phyloP scores from a whole-genome alignment of 2,888 invertebrate genomes.

The Metalampra italica region DNA sequence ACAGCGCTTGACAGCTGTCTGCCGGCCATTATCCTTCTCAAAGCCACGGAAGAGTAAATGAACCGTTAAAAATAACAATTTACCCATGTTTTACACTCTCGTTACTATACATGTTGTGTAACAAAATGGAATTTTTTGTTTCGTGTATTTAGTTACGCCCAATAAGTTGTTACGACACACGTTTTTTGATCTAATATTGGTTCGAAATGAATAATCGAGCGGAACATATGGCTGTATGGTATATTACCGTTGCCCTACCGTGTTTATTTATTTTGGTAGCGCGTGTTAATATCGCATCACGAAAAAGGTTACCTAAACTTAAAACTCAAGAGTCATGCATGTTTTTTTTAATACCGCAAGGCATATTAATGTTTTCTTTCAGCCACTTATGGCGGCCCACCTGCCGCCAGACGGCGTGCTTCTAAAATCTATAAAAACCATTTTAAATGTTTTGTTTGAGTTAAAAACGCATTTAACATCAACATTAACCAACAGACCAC shows the following conservation, averaged over 20 bases:
- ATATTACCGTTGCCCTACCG: slow-evolving; percentile 22
- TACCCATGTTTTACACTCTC: slow-evolving; percentile 51
- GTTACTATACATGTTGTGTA: slow-evolving; percentile 35
- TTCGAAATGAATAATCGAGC: slow-evolving; percentile 35
- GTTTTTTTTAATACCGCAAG: slow-evolving; percentile 20
- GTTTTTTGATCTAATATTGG: slow-evolving; percentile 19
- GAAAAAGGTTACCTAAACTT: slow-evolving; percentile 32
- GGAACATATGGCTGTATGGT: slow-evolving; percentile 38
- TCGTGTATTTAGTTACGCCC: slow-evolving; percentile 54
- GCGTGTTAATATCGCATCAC: slow-evolving; percentile 54
- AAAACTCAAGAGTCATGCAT: slow-evolving; percentile 31
- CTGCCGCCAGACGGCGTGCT: slow-evolving; percentile 34
- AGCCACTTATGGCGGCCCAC: slow-evolving; percentile 21
- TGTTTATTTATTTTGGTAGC: slow-evolving; percentile 52
- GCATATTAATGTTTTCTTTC: slow-evolving; percentile 11
- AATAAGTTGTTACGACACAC: slow-evolving; percentile 38
- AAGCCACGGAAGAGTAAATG: slow-evolving; percentile 58
- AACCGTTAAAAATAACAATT: slow-evolving; percentile 67
- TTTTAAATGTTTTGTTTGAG: slow-evolving; percentile 46
- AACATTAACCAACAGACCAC: slow-evolving; percentile 41
- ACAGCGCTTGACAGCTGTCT: slow-evolving; percentile 68
- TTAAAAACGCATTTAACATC: slow-evolving; percentile 57
- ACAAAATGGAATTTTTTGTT: slow-evolving; percentile 39
- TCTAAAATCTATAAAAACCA: slow-evolving; percentile 44
- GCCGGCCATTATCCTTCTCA: slow-evolving; percentile 52